Base-by-base conservation (phyloP, 2,797 vertebrate genomes). In the Hoplostethus atlanticus region DNA sequence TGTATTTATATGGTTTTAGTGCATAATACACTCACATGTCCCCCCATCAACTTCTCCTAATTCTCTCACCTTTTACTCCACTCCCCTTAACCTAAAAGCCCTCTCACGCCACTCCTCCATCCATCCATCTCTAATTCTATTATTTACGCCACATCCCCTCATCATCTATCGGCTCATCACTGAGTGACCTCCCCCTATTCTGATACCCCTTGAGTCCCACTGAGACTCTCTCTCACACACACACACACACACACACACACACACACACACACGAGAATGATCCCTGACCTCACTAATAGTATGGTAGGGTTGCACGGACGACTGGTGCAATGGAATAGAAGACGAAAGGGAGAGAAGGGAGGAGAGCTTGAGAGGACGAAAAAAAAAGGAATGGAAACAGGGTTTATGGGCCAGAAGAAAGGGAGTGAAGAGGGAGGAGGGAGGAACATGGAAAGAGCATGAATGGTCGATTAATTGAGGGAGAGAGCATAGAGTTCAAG, bases 11-110 rank as follows among this genome's bases (percentile, higher is more conserved):
- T 64, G 25, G 40, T 47, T 64, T 76, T 38, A 61, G 82, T 86
- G 25, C 52, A 54, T 71, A 88, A 84, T 50, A 51, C 65, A 56
- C 48, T 73, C 34, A 56, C 52, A 31, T 73, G 51, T 53, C 25
- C 11, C 30, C 69, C 5, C 4, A 67, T 56, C 62, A 72, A 34
- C 59, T 51, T 30, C 50, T 60, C 34, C 34, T 11, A 8, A 65
- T 71, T 80, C 64, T 64, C 76, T n/a, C 10, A 73, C 34, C 64
- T 28, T n/a, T 67, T 50, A 44, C 44, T 70, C 68, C 46, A 30
- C 69, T 34, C 46, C 38, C 31, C 56, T 76, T 5, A 42, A 40
- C 31, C 64, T 51, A 50, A 71, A 76, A 76, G 53, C 46, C 34
- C 11, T 62, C 54, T 76, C 48, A 47, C 9, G 67, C 3, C 53